Percentiles rank a stretch among this genome's conserved stretches.
Conservation (phyloP, 2,113 vertebrate genomes). For the Litocranius walleri region DNA sequence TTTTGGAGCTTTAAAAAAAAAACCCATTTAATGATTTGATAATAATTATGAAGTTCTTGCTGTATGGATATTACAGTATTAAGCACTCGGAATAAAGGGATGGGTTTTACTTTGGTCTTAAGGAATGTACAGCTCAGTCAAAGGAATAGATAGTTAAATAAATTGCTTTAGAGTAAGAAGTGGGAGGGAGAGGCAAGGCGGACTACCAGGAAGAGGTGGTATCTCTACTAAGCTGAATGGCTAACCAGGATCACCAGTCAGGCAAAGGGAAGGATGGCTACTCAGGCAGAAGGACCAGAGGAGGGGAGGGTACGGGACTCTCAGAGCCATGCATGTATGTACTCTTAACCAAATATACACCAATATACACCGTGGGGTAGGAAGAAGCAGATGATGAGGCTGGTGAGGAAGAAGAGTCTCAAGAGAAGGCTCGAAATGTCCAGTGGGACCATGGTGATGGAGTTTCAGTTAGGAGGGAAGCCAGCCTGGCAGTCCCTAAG, state of each 20-base stretch:
- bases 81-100: background rate
- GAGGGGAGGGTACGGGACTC: background rate
- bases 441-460: fast-evolving
- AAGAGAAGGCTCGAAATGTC: fast-evolving
- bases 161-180: background rate
- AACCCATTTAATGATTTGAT: background rate
- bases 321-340: background rate
- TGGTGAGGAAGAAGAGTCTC: background rate
- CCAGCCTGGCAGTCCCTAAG: background rate
- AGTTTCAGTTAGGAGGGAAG: background rate
- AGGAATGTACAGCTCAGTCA: background rate
- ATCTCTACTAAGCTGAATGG: background rate
- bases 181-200: background rate
- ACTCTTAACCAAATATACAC: background rate
- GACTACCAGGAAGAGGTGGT: background rate
- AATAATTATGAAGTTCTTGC: background rate
- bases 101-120: background rate
- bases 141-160: background rate
- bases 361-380: fast-evolving
- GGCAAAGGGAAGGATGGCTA: background rate
- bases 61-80: background rate
- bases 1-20: background rate
- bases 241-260: background rate
- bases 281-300: background rate
- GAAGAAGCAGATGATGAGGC: background rate